Evolutionary conservation across 1,140 invertebrate species (phyloP).

Genomic region (Pogonomyrmex barbatus): DNA sequence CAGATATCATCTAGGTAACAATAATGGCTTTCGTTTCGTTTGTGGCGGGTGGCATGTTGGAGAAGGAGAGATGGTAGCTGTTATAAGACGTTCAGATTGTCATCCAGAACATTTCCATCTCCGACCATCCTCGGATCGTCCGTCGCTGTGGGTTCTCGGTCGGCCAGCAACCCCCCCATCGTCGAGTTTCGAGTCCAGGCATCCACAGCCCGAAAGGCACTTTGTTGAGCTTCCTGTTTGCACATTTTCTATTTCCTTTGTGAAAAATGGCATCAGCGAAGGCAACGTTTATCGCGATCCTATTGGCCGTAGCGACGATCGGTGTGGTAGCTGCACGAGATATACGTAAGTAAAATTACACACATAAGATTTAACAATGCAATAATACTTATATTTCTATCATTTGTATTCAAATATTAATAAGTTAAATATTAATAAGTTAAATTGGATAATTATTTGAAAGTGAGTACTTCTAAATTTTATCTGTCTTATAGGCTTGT

Average conservation of each 20-base stretch:
- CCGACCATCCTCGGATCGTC: conserved; percentile 8
- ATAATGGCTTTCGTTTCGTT: conserved; percentile 28
- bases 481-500: no score
- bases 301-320: conserved; percentile 7
- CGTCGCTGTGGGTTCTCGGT: background rate
- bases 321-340: conserved; percentile 52
- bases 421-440: background rate
- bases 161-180: conserved; percentile 11
- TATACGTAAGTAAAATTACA: conserved; percentile 77
- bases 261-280: conserved; percentile 7
- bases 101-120: conserved; percentile 55
- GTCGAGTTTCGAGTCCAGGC: background rate
- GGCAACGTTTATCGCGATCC: background rate
- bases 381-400: background rate
- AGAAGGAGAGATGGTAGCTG: conserved; percentile 34
- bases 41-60: background rate
- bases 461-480: background rate
- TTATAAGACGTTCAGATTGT: conserved; percentile 68
- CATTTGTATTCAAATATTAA: background rate
- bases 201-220: background rate
- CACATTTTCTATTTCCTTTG: background rate
- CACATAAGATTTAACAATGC: background rate
- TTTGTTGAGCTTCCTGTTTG: conserved; percentile 41
- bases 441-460: background rate
- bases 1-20: conserved; percentile 31